phyloP scores from a whole-genome alignment of 2,888 invertebrate species.

The Ormyrus labotus region DNA sequence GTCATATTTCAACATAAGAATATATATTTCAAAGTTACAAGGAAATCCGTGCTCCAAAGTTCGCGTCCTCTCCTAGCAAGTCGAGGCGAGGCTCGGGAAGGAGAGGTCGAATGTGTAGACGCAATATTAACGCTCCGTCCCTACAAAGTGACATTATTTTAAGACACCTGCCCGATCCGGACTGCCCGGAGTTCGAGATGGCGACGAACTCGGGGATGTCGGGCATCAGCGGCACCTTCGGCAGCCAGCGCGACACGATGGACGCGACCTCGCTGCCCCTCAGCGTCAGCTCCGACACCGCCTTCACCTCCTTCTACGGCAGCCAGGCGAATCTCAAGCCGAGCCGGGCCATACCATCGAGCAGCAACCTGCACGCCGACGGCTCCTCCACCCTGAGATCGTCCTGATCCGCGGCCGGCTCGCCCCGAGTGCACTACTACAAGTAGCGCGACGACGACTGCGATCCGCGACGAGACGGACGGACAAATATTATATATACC shows the following conservation, averaged over 20 bases:
- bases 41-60: no score
- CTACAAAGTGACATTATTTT: conserved; percentile 69
- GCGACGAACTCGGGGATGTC: conserved; percentile 72
- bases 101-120: no score
- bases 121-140: neutral
- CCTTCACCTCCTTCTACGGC: conserved; percentile 78
- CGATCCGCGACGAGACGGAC: no score
- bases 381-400: conserved; percentile 57
- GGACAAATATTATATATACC: no score
- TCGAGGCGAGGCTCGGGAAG: no score
- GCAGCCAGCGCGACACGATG: conserved; percentile 74
- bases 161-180: conserved; percentile 72
- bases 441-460: no score
- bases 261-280: conserved; percentile 74
- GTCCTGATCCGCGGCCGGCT: conserved; percentile 55
- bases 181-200: conserved; percentile 72
- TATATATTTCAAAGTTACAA: no score
- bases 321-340: conserved; percentile 75
- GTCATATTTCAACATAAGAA: no score
- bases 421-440: neutral
- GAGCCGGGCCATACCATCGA: conserved; percentile 62
- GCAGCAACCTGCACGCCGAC: conserved; percentile 53
- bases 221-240: conserved; percentile 72
- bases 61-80: no score
- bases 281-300: conserved; percentile 78